Evolutionary conservation across 1,140 invertebrate genomes (phyloP).

Genomic region (Hestina assimilis): DNA sequence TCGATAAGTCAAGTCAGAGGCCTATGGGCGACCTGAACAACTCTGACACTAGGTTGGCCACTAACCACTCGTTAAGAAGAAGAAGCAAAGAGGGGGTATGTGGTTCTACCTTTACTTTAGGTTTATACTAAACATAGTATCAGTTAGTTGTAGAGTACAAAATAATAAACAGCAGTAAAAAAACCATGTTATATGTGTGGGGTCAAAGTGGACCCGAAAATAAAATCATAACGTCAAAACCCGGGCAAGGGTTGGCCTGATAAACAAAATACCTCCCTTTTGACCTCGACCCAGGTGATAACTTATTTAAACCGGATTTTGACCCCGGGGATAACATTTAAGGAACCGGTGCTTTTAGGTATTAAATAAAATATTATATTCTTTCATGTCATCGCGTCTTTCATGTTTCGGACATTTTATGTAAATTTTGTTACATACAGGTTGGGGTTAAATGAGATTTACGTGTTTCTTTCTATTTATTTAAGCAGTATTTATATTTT

Average conservation of each 20-base stretch:
- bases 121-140: too few species aligned
- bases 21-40: too few species aligned
- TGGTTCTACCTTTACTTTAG: too few species aligned
- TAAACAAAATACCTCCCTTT: slow-evolving; percentile 20
- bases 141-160: too few species aligned
- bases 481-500: background rate
- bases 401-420: background rate
- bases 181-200: background rate
- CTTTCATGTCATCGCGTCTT: background rate
- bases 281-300: slow-evolving; percentile 18
- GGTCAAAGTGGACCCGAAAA: slow-evolving; percentile 5
- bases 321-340: slow-evolving; percentile 17
- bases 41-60: too few species aligned
- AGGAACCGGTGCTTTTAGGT: background rate
- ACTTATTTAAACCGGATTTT: slow-evolving; percentile 19
- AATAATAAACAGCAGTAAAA: too few species aligned
- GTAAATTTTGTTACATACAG: background rate
- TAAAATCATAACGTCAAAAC: slow-evolving; percentile 2
- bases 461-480: background rate
- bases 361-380: too few species aligned
- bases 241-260: slow-evolving; percentile 22
- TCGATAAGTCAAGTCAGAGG: too few species aligned
- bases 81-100: too few species aligned
- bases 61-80: too few species aligned
- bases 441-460: background rate